These are phyloP conservation scores for Pocillopora verrucosa DNA, from an alignment of 64 coral and sea anemone species.

Conservation along the genomic window DNA sequence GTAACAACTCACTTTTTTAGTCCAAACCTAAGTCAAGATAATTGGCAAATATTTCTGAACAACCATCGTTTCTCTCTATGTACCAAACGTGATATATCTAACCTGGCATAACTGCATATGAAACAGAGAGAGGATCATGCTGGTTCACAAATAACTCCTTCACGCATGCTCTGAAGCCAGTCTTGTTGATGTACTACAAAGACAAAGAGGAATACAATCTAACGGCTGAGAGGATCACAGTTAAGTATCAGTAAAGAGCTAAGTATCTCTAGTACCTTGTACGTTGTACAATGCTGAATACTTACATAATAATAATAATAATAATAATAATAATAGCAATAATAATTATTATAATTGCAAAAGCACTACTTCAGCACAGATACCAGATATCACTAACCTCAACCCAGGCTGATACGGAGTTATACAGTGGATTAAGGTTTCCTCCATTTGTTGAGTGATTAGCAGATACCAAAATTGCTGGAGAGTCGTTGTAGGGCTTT, in stretches of 20 bases:
- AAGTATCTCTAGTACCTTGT: neutral
- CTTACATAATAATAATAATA: no score
- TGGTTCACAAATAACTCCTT: constrained; percentile 36
- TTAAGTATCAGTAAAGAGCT: neutral
- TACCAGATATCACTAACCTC: no score
- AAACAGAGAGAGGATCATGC: constrained; percentile 40
- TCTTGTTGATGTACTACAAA: constrained; percentile 34
- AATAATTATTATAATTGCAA: no score
- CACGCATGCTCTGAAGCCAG: constrained; percentile 33
- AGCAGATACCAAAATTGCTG: constrained; percentile 33
- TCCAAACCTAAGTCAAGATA: no score
- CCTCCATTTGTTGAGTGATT: constrained; percentile 53
- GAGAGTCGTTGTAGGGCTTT: constrained; percentile 50
- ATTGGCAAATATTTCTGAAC: no score
- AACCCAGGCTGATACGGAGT: constrained; percentile 47
- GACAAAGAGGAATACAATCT: neutral
- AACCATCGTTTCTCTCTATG: no score
- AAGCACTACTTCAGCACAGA: no score
- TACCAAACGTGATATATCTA: neutral
- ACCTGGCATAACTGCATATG: constrained; percentile 40
- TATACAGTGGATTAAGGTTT: constrained; percentile 46
- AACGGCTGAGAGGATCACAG: no score
- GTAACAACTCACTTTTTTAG: no score
- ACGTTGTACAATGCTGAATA: no score
- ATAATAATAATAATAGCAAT: no score